These are phyloP conservation scores for Hippoglossus stenolepis DNA, from an alignment of 2,113 vertebrate species.

Conservation along the genomic window DNA sequence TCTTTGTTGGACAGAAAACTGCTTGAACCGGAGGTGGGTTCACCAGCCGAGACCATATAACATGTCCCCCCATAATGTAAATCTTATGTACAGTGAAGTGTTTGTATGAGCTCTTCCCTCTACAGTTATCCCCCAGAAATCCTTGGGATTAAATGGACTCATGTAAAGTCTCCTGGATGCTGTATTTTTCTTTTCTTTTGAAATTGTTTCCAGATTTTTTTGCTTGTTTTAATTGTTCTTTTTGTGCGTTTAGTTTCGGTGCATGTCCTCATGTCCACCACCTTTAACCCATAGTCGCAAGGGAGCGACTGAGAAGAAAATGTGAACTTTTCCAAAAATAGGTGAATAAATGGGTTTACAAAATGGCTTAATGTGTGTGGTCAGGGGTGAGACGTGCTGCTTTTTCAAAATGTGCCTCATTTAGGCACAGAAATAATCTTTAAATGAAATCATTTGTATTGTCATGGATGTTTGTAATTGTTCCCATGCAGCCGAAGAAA, in stretches of 20 bases:
- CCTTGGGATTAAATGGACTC: slow-evolving; percentile 74
- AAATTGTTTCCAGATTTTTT: neutral
- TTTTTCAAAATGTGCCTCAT: neutral
- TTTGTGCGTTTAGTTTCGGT: slow-evolving; percentile 12
- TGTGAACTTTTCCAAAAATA: slow-evolving; percentile 42
- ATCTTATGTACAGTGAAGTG: slow-evolving; percentile 79
- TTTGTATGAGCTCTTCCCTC: slow-evolving; percentile 74
- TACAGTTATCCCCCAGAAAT: slow-evolving; percentile 47
- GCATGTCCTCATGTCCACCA: slow-evolving; percentile 17
- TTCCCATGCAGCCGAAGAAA: too few species aligned
- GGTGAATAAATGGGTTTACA: slow-evolving; percentile 70
- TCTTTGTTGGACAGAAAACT: slow-evolving; percentile 54
- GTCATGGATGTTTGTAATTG: neutral
- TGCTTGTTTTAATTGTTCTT: slow-evolving; percentile 25
- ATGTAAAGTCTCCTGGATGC: slow-evolving; percentile 61
- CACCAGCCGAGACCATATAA: slow-evolving; percentile 45
- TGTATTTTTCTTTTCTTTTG: neutral
- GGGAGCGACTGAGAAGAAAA: slow-evolving; percentile 14
- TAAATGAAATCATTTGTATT: neutral
- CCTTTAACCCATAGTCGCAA: slow-evolving; percentile 30
- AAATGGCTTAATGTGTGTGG: slow-evolving; percentile 34
- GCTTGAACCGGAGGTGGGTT: slow-evolving; percentile 30
- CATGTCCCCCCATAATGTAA: slow-evolving; percentile 65
- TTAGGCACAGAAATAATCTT: neutral
- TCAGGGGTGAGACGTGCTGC: neutral